A percentile compares a stretch with the other conserved stretches of the same genome.
Conservation (phyloP, 2,888 invertebrate genomes). For the Agriotes lineatus region DNA sequence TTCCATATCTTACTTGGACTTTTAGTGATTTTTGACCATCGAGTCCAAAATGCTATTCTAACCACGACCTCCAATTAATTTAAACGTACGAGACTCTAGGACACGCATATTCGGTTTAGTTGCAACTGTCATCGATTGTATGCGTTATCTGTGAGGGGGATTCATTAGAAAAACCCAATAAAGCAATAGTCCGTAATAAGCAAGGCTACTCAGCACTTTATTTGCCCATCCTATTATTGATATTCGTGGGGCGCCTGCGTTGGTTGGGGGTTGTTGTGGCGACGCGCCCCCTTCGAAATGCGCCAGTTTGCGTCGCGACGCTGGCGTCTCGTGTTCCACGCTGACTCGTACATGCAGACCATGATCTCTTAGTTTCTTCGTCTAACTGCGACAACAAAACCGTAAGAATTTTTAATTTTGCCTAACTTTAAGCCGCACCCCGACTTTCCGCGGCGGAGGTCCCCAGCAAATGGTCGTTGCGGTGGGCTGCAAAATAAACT, state of each 20-base stretch:
- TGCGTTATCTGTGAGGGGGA: too few species aligned
- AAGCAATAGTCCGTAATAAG: constrained; percentile 44
- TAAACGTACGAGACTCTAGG: too few species aligned
- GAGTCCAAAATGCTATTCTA: too few species aligned
- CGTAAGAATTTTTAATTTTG: constrained; percentile 26
- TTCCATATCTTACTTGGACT: too few species aligned
- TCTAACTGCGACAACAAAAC: constrained; percentile 21
- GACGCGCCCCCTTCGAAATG: constrained; percentile 45
- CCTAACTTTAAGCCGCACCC: too few species aligned
- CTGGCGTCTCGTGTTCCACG: constrained; percentile 38
- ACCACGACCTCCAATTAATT: too few species aligned
- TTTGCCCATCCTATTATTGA: constrained; percentile 47
- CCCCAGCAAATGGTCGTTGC: constrained; percentile 20
- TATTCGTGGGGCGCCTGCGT: constrained; percentile 45
- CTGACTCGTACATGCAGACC: constrained; percentile 22
- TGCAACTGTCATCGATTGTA: too few species aligned
- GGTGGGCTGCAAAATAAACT: constrained; percentile 31
- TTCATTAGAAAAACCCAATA: constrained; percentile 41
- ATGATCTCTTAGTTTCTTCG: constrained; percentile 41
- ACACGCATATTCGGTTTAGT: too few species aligned
- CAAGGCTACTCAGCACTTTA: constrained; percentile 46
- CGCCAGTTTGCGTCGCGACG: constrained; percentile 47
- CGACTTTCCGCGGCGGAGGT: too few species aligned
- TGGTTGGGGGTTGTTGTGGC: constrained; percentile 43
- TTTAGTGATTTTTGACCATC: too few species aligned